Evolutionary conservation across 2,797 vertebrate genomes (phyloP), one percentile per base, ranked within the genome.

Genomic region (Columba guinea): DNA sequence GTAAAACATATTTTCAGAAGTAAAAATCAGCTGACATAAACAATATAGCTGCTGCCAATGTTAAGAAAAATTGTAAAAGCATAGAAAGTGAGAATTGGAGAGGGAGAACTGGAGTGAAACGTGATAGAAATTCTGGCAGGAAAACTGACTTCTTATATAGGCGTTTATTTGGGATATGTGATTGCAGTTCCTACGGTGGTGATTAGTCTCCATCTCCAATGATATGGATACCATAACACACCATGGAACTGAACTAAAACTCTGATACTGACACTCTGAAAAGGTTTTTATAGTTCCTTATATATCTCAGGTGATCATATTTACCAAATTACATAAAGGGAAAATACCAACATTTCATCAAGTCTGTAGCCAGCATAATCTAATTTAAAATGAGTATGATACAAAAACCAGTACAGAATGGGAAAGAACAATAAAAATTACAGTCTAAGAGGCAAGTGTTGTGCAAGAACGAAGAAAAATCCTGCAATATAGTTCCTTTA

Each of bases 271-370:
- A 62, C 55, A 59, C 41, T 19, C 48, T 75, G 67, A 56, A 81
- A 67, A 83, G 24, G 19, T 51, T 85, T 93, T 70, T 84, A 19
- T 75, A 53, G 46, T 91, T 86, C 37, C 35, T 77, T 53, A 60
- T 85, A 3, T 62, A 49, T 64, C 60, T 64, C 60, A 74, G 37
- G 82, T 84, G 39, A 90, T 84, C 28, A 2, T 92, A 64, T 92
- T 93, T 86, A 76, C 55, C n/a, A 53, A 84, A 68, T 86, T 70
- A 41, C 8, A 2, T 80, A 58, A 75, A 55, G n/a, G 48, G 48
- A 83, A 81, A 84, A 87, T 59, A 93, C 28, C 68, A 83, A 51
- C 86, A 78, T 91, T 91, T 93, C 71, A 78, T 79, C 44, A 78
- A 52, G 64, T 76, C 52, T 83, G 48, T 87, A 94, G n/a, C 62